Evolutionary conservation across 2,113 vertebrate species (phyloP).

Genomic region (cattle (Bos taurus)): DNA sequence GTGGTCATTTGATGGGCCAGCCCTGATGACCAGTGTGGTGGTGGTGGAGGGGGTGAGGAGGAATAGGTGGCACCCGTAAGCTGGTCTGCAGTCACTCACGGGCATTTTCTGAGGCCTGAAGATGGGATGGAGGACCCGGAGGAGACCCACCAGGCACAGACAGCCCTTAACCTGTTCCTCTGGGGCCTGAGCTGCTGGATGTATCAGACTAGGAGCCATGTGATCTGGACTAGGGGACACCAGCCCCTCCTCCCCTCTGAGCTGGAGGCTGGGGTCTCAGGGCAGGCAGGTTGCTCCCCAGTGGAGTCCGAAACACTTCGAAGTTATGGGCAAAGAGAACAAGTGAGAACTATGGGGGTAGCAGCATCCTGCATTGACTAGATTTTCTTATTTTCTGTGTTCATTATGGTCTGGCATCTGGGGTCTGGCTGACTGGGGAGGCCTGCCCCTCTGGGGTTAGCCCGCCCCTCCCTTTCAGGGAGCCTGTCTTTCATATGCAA

Average conservation of each 20-base stretch:
- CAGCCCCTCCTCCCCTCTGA: neutral
- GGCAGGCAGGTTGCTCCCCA: neutral
- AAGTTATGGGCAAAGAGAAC: neutral
- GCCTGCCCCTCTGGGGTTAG: accelerated
- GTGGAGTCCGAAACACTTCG: neutral
- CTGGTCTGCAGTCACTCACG: neutral
- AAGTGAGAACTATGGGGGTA: neutral
- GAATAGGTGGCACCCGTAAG: accelerated
- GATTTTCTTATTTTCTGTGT: neutral
- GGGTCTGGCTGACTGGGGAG: neutral
- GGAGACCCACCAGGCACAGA: neutral
- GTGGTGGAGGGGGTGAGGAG: neutral
- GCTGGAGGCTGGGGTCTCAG: neutral
- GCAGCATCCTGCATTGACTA: accelerated
- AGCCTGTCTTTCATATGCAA: accelerated
- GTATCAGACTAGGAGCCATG: neutral
- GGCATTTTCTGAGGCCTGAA: neutral
- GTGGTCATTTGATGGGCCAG: accelerated
- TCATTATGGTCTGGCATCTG: neutral
- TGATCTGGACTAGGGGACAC: neutral
- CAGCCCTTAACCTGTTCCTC: neutral
- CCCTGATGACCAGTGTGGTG: accelerated
- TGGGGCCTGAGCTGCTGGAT: neutral
- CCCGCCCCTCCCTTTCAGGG: neutral
- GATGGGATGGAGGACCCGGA: neutral